These are phyloP conservation scores for Aphelocoma californica DNA, from an alignment of 2,797 vertebrate genomes.

Conservation along the genomic window DNA sequence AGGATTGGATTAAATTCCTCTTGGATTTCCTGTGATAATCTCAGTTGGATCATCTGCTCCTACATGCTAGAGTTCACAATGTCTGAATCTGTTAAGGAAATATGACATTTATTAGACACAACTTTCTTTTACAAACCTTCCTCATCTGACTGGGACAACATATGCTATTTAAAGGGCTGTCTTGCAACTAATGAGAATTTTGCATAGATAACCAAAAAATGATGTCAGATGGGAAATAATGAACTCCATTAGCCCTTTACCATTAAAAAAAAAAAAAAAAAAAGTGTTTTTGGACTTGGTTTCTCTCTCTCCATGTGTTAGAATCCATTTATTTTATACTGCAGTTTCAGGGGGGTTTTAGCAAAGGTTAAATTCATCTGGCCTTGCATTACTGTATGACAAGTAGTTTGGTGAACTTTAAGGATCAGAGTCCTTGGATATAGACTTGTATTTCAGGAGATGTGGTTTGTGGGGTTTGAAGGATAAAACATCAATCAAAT, in stretches of 20 bases:
- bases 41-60: slow-evolving; percentile 56
- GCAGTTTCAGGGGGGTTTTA: background rate
- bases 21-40: slow-evolving; percentile 64
- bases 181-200: background rate
- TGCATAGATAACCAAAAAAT: background rate
- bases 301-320: background rate
- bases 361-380: background rate
- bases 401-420: background rate
- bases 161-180: background rate
- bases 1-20: slow-evolving; percentile 46
- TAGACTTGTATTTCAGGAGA: background rate
- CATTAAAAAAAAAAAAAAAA: background rate
- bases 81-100: slow-evolving; percentile 41
- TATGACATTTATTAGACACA: slow-evolving; percentile 27
- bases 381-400: background rate
- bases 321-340: background rate
- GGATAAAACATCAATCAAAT: background rate
- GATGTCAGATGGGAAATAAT: background rate
- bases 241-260: background rate
- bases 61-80: slow-evolving; percentile 10
- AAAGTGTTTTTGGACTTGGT: background rate
- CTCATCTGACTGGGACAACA: background rate
- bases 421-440: background rate
- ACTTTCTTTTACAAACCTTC: slow-evolving; percentile 15
- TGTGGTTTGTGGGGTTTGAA: background rate